Evolutionary conservation across 2,113 vertebrate species (phyloP).

Genomic region (Leucopsar rothschildi): DNA sequence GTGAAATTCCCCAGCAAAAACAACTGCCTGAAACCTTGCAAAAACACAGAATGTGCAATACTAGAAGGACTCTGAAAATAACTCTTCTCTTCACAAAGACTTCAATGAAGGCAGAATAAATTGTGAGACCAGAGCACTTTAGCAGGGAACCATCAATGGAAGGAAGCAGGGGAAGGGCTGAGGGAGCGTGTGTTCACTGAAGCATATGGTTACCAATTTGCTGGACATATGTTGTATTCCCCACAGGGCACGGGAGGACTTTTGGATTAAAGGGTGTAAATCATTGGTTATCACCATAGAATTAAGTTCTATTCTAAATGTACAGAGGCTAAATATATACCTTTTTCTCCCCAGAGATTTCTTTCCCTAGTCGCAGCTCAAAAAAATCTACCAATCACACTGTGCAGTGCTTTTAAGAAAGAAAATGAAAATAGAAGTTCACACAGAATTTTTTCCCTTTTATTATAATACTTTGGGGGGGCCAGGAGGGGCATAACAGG

Average conservation of each 20-base stretch:
- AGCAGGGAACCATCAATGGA: neutral
- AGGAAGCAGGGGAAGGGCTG: neutral
- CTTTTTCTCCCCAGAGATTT: constrained; percentile 37
- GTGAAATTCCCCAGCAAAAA: constrained; percentile 8
- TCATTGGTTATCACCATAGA: constrained; percentile 56
- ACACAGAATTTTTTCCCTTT: neutral
- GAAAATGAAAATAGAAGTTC: constrained; percentile 17
- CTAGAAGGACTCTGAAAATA: neutral
- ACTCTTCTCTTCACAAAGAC: neutral
- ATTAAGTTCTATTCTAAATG: constrained; percentile 51
- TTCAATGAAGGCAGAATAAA: neutral
- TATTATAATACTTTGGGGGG: neutral
- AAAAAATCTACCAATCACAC: constrained; percentile 11
- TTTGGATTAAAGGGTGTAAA: constrained; percentile 59
- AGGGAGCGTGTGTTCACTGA: neutral
- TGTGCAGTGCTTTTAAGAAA: constrained; percentile 10
- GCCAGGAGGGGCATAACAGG: neutral
- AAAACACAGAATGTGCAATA: neutral
- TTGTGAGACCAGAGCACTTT: neutral
- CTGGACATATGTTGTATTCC: constrained; percentile 52
- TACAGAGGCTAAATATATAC: constrained; percentile 53
- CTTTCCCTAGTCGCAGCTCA: neutral
- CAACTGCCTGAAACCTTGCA: neutral
- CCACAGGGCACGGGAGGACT: constrained; percentile 36
- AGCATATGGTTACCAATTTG: constrained; percentile 62